Base-by-base conservation (phyloP, 1,140 invertebrate species). In the Aphelenchoides avenae region DNA sequence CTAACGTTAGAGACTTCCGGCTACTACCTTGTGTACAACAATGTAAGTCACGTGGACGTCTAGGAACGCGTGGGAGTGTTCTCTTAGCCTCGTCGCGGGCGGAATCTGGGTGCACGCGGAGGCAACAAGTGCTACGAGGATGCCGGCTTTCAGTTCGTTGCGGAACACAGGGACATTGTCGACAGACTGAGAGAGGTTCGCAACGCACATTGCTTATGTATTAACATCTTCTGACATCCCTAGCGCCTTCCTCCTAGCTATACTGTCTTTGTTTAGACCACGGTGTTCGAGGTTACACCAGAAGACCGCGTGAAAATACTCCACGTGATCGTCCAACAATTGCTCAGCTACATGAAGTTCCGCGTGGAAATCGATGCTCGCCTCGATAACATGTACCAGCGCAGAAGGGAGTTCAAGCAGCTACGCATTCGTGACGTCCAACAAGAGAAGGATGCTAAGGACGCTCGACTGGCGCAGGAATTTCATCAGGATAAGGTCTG, bases 111-210 rank as follows among this genome's bases (percentile, higher is more conserved):
- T n/a, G n/a, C n/a, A n/a, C 50, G 60, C 9, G 61, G 60, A 6
- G 36, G n/a, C 13, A 56, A 64, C 26, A 48, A 65, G 13, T 62
- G 60, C 29, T 62, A 33, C 26, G 61, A 66, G 13, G 60, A 63
- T 42, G 63, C 43, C 27, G 60, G 37, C 0, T 63, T 37, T 64
- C 13, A 15, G 5, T 56, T 66, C 34, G n/a, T 30, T 4, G 7
- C 26, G 13, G 18, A 68, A 2, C 30, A 63, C 37, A 20, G 31
- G 15, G 49, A 31, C 13, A 29, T 65, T 2, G 20, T 46, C 27
- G 40, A 63, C 42, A 44, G 42, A 30, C 36, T 63, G 13, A 34
- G 55, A 52, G 55, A 41, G 63, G 60, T 63, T n/a, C n/a, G n/a
- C n/a, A n/a, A n/a, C n/a, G n/a, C n/a, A n/a, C n/a, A n/a, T n/a